A percentile compares a stretch with the other conserved stretches of the same genome.
Conservation (phyloP, 1,140 invertebrate genomes). For the Lordiphosa mommai region DNA sequence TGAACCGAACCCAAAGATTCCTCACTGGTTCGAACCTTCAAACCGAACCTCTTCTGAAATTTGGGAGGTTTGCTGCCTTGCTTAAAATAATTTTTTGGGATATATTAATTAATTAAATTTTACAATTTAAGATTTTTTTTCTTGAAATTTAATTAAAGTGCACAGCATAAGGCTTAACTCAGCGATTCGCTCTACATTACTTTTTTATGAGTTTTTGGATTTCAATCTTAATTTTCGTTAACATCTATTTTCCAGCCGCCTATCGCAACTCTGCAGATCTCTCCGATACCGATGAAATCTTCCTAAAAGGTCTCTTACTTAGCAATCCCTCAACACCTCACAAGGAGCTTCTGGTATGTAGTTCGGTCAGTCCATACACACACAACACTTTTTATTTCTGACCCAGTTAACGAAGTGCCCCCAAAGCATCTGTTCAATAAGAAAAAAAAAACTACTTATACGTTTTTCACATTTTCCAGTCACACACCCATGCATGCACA, state of each 20-base stretch:
- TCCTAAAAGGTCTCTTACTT: constrained; percentile 65
- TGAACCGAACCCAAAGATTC: too few relatives aligned
- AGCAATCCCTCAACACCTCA: constrained; percentile 70
- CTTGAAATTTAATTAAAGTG: constrained; percentile 5
- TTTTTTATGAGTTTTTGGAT: constrained; percentile 15
- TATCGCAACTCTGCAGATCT: constrained; percentile 60
- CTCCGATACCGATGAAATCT: constrained; percentile 72
- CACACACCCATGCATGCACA: constrained; percentile 15
- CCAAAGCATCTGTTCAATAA: constrained; percentile 40
- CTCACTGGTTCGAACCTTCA: too few relatives aligned
- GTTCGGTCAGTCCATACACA: constrained; percentile 10
- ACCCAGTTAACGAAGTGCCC: constrained; percentile 45
- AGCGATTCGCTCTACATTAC: too few relatives aligned
- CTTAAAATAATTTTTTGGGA: too few relatives aligned
- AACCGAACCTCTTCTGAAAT: too few relatives aligned
- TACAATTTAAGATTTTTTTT: too few relatives aligned
- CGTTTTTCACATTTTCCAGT: constrained; percentile 40
- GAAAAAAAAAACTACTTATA: constrained; percentile 58
- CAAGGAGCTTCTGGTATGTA: constrained; percentile 73
- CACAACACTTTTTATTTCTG: constrained; percentile 20
- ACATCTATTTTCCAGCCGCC: constrained; percentile 28
- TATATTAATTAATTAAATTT: too few relatives aligned
- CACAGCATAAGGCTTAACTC: too few relatives aligned
- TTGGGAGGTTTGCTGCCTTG: too few relatives aligned
- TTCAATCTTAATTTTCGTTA: constrained; percentile 5